These are phyloP conservation scores for Chondrilla cf. caribensis DNA, from an alignment of 37 sponge, comb jelly and placozoan species.

Conservation along the genomic window DNA sequence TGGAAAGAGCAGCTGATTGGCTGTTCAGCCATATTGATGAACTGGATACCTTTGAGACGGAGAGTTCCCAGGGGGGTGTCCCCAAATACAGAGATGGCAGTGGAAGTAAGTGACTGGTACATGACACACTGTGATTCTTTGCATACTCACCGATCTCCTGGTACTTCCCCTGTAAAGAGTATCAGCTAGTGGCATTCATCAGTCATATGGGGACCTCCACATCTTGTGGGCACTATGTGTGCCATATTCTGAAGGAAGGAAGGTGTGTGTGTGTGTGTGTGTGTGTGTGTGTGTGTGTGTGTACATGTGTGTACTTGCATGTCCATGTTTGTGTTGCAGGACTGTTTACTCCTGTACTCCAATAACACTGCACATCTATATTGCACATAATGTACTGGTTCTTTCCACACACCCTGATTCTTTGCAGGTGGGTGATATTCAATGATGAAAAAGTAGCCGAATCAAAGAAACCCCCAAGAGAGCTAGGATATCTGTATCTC, in stretches of 20 bases:
- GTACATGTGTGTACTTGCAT: not conserved
- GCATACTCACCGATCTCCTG: not conserved
- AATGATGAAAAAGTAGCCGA: conserved; percentile 89
- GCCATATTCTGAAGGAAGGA: conserved; percentile 83
- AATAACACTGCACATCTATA: too few relatives aligned
- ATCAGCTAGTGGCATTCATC: conserved; percentile 72
- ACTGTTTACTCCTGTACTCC: too few relatives aligned
- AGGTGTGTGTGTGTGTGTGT: conserved; percentile 11
- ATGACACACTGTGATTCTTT: not conserved
- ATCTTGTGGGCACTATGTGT: conserved; percentile 87
- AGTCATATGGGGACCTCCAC: conserved; percentile 95
- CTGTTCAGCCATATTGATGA: conserved; percentile 80
- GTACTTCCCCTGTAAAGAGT: conserved; percentile 42
- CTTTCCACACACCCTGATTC: too few relatives aligned
- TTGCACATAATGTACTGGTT: too few relatives aligned
- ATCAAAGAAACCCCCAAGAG: conserved; percentile 74
- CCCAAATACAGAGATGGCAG: conserved; percentile 39
- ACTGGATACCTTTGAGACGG: conserved; percentile 51
- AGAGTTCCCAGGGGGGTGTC: conserved; percentile 8
- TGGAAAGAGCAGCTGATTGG: conserved; percentile 94
- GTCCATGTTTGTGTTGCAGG: too few relatives aligned
- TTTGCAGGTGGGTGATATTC: conserved; percentile 75
- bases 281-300: not conserved
- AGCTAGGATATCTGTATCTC: conserved; percentile 85
- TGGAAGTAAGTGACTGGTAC: conserved; percentile 64